A percentile compares a stretch with the other conserved stretches of the same genome.
Evolutionary conservation across 2,888 invertebrate species (phyloP).

Genomic region (Acrocyrtus sp.): DNA sequence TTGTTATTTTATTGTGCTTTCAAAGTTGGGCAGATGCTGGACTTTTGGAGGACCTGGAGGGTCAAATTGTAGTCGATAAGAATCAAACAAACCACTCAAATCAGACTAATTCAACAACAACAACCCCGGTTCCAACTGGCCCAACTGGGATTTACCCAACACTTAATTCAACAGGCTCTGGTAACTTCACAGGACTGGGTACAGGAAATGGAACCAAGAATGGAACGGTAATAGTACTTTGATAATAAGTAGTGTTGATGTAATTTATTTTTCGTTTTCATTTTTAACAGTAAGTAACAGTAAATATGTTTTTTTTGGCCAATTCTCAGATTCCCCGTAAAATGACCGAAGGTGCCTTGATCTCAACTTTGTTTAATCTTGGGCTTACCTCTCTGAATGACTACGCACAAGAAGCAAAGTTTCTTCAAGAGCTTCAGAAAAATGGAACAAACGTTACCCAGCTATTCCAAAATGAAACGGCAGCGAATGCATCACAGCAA

Average conservation of each 20-base stretch:
- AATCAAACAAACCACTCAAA: background rate
- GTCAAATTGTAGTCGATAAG: slow-evolving; percentile 44
- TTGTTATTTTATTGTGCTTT: background rate
- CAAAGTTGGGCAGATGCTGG: slow-evolving; percentile 10
- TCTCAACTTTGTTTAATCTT: slow-evolving; percentile 54
- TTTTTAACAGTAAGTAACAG: background rate
- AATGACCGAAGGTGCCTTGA: slow-evolving; percentile 57
- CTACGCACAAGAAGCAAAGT: slow-evolving; percentile 57
- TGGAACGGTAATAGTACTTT: slow-evolving; percentile 20
- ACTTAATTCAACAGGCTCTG: background rate
- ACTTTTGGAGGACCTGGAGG: slow-evolving; percentile 50
- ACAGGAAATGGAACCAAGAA: slow-evolving; percentile 30
- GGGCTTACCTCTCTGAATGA: slow-evolving; percentile 56
- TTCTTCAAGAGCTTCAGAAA: slow-evolving; percentile 54
- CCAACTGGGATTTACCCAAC: background rate
- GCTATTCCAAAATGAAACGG: slow-evolving; percentile 50
- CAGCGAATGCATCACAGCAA: slow-evolving; percentile 38
- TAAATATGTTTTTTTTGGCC: background rate
- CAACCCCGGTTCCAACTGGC: background rate
- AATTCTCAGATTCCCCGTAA: slow-evolving; percentile 36
- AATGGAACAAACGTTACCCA: slow-evolving; percentile 61
- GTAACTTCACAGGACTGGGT: slow-evolving; percentile 22
- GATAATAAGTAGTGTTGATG: background rate
- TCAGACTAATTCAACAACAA: background rate
- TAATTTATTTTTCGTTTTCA: background rate